Conservation (phyloP, 2,888 invertebrate genomes). For the Caenorhabditis afra region DNA sequence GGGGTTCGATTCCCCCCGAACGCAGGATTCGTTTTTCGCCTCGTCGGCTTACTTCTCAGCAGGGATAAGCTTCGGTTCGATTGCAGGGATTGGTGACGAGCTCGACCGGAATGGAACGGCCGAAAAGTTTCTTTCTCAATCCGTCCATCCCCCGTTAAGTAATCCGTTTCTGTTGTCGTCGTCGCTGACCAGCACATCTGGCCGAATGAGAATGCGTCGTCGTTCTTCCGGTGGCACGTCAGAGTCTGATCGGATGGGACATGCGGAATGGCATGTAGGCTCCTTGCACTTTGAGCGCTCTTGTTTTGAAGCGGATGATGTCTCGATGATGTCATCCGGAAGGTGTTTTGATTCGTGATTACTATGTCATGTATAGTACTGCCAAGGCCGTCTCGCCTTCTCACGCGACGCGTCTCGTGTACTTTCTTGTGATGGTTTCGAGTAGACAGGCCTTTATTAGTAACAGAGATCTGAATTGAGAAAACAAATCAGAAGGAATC, state of each 20-base stretch:
- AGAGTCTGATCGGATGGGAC: neutral
- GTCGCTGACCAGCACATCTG: no score
- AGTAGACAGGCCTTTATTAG: constrained; percentile 3
- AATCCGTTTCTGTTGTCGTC: no score
- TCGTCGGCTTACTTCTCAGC: no score
- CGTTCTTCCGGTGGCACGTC: constrained; percentile 2
- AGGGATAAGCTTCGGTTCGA: no score
- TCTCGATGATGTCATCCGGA: constrained; percentile 9
- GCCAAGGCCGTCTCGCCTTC: constrained; percentile 17
- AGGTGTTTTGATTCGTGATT: constrained; percentile 4
- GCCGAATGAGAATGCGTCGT: neutral
- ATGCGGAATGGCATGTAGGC: constrained; percentile 13
- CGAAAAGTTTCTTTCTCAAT: no score
- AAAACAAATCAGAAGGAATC: constrained; percentile 16
- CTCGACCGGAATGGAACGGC: no score
- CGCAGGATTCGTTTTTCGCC: constrained; percentile 36
- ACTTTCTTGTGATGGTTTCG: constrained; percentile 9
- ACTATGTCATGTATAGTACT: constrained; percentile 11
- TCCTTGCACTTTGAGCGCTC: constrained; percentile 24
- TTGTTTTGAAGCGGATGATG: constrained; percentile 8
- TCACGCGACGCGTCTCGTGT: constrained; percentile 14
- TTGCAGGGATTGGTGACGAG: no score
- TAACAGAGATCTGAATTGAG: constrained; percentile 11
- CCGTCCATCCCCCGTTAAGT: no score
- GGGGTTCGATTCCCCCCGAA: constrained; percentile 73